Evolutionary conservation across 2,113 vertebrate species (phyloP), one percentile per base, ranked within the genome.

Genomic region (Psilopsiagon aymara): DNA sequence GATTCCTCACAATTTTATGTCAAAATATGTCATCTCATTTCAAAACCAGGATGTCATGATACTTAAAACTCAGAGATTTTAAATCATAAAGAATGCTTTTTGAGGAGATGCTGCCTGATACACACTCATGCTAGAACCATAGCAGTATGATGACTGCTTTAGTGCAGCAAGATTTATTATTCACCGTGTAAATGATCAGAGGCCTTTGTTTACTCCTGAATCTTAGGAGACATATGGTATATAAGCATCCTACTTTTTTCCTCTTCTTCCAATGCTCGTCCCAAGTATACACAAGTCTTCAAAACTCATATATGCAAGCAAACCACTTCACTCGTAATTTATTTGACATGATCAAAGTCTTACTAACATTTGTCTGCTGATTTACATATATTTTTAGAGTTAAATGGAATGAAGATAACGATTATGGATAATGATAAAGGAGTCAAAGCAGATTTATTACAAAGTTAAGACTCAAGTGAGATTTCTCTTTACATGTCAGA

Each of bases 21-120:
- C 95, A 96, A 95, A 96, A 92, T 81, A 92, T 95, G 91, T 49
- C 82, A 95, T 60, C 80, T 82, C 68, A 49, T 88, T 94, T 96
- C 78, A 94, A 95, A 96, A 64, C 57, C 44, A 76, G n/a, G 19
- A 71, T 93, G 86, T 62, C 11, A 3, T 29, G 62, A 88, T 86
- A 88, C 77, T 82, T 94, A 73, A 91, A 96, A 84, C 57, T 91
- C 83, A 37, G n/a, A 85, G 70, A 75, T 92, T 94, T 83, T 82
- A 87, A 85, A 92, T 44, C 25, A 76, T 13, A 51, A 69, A 39
- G 55, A 90, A 71, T 7, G 47, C 17, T 86, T 79, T 88, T 51
- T 57, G 81, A 75, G 35, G 37, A 87, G 75, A 71, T 69, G 66
- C 64, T 91, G 74, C 64, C 47, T 87, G 82, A 90, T 62, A 52